Base-by-base conservation (phyloP, 2,113 vertebrate genomes). In the Lepisosteus oculatus region DNA sequence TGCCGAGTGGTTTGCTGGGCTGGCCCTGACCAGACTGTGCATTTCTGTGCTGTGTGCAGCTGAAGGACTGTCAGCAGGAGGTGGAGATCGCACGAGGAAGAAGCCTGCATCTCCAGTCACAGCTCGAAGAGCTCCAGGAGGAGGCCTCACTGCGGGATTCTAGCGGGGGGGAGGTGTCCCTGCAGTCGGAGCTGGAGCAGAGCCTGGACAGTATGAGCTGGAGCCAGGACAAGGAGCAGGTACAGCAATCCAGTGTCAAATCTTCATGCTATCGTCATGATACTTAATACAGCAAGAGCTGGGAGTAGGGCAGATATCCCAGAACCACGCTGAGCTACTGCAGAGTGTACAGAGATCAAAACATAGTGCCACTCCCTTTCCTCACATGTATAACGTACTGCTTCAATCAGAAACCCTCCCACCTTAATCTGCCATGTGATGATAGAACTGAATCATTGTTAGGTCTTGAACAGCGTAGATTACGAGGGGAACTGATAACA, bases 71-170 rank as follows among this genome's bases (percentile, higher is more conserved):
- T n/a, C 84, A 85, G 47, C 78, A 84, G 29, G 92, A 92, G 61
- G 89, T 91, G 78, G 90, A 85, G 77, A 76, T 88, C 42, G 90
- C 90, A 42, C 85, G 89, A 0, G 81, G 68, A 12, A 76, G 88
- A 6, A 92, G 87, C 64, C 84, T 90, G 54, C 88, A 62, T 71
- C 79, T 93, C 0, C 92, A 91, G 68, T 88, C 89, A 12, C 92
- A 92, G 73, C 85, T 93, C 78, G 91, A 92, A 78, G 86, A 79
- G 78, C 88, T 92, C 0, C 87, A 89, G 82, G 86, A 91, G 70
- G 83, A 88, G 68, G 67, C 80, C 65, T 86, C 84, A 3, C 74
- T 92, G 15, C 87, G 87, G 70, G 77, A 82, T 11, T 70, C 70
- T 73, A 83, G 72, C 61, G 79, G 78, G 0, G 70, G 81, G 7